Percentiles rank a stretch among this genome's conserved stretches.
Conservation (phyloP, 2,113 vertebrate species). For the Prinia subflava region DNA sequence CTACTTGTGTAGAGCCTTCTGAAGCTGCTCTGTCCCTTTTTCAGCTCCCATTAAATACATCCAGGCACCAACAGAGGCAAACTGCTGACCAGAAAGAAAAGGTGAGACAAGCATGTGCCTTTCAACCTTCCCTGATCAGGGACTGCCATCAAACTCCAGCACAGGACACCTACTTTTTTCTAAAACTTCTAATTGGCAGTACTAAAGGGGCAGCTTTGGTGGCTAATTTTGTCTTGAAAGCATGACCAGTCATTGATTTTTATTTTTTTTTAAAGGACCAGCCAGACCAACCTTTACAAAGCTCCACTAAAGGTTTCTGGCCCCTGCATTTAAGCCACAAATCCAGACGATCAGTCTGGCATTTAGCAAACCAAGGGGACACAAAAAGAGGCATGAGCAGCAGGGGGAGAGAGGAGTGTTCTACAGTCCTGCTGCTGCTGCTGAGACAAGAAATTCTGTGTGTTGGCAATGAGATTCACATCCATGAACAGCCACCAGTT, state of each 20-base stretch:
- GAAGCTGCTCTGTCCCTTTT: neutral
- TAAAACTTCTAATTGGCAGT: neutral
- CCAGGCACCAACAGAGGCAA: neutral
- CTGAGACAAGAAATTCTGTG: neutral
- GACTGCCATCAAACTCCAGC: neutral
- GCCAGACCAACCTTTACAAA: neutral
- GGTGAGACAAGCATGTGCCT: neutral
- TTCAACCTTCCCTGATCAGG: rapidly evolving
- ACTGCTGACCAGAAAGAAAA: neutral
- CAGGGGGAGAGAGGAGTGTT: neutral
- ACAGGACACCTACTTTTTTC: neutral
- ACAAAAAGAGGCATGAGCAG: neutral
- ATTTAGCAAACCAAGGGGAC: neutral
- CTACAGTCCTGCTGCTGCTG: neutral
- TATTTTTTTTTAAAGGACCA: neutral
- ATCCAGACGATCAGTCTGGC: neutral
- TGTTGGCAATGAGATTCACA: neutral
- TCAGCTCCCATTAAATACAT: neutral
- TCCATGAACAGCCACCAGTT: neutral
- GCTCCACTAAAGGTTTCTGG: neutral
- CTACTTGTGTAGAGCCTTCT: neutral
- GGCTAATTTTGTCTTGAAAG: neutral
- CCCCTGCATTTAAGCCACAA: neutral
- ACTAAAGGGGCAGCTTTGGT: neutral
- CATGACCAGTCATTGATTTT: neutral